Base-by-base conservation (phyloP, 2,888 invertebrate species). In the Gymnocheta viridis region DNA sequence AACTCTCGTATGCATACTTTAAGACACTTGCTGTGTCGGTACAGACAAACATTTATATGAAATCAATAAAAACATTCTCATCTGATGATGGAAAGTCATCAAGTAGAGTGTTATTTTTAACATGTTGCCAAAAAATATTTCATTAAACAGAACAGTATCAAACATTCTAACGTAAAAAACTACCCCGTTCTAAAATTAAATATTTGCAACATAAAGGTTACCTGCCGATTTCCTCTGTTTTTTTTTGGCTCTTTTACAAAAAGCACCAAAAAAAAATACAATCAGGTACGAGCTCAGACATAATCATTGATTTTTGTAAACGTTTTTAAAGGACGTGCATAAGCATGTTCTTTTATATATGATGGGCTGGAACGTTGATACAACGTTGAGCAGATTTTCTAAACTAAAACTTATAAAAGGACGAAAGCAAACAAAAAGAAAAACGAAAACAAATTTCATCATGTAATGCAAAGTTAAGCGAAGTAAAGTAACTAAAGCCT, bases 81-180 rank as follows among this genome's bases (percentile, higher is more conserved):
- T 27, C 19, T n/a, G 67, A 49, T 32, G 54, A 72, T 41, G 17
- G 44, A 62, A 70, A 29, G 47, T 84, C 80, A 83, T 80, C 80
- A 80, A 80, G 76, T 77, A 80, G 66, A 80, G 80, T 82, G 74
- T 77, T 72, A 60, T 77, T 77, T 67, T 47, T 38, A 58, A 67
- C 22, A 60, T 58, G 70, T 80, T 84, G 83, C 83, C 83, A 84
- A 80, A 81, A 79, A 72, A 54, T 49, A 54, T 58, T 70, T 66
- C 3, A 58, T 19, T 32, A 47, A 29, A 44, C 35, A 35, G 22
- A 51, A 24, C 29, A 14, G 14, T 14, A 38, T 3, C 17, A 29
- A 64, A 17, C 0, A 35, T n/a, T n/a, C 24, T n/a, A 12, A 14
- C 2, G 2, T 2, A 38, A 27, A 54, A 32, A 78, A 47, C 14